phyloP scores from a whole-genome alignment of 1,140 invertebrate species.

The Portunus trituberculatus region DNA sequence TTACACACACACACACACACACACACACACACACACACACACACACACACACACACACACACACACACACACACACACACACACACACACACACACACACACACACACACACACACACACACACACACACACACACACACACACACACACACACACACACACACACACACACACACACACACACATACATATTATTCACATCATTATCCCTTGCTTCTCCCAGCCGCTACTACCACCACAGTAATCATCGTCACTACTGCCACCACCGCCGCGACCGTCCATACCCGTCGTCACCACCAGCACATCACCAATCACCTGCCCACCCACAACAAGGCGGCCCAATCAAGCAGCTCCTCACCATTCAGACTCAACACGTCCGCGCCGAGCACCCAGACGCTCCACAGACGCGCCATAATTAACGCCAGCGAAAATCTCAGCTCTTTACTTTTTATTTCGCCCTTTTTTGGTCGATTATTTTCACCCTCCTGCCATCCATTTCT shows the following conservation, averaged over 20 bases:
- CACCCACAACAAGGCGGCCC: not conserved
- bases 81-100: slow-evolving; percentile 4
- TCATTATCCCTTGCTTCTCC: not conserved
- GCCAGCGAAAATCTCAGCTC: not conserved
- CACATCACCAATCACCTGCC: not conserved
- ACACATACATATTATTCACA: too few relatives aligned
- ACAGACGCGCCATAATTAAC: slow-evolving; percentile 22
- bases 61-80: not conserved
- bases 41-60: slow-evolving; percentile 11
- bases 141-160: not conserved
- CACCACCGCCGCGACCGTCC: not conserved
- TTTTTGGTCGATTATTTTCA: not conserved
- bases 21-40: too few relatives aligned
- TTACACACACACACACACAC: too few relatives aligned
- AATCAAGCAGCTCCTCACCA: not conserved
- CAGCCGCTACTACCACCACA: not conserved
- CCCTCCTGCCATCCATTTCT: not conserved
- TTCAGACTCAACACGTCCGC: not conserved
- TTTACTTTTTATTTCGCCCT: not conserved
- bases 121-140: slow-evolving; percentile 20
- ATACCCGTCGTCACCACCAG: not conserved
- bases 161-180: too few relatives aligned
- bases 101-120: slow-evolving; percentile 10
- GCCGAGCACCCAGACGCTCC: not conserved
- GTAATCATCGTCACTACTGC: not conserved